A percentile compares a stretch with the other conserved stretches of the same genome.
Conservation (phyloP, 2,113 vertebrate genomes). For the Rhynchomys soricoides region DNA sequence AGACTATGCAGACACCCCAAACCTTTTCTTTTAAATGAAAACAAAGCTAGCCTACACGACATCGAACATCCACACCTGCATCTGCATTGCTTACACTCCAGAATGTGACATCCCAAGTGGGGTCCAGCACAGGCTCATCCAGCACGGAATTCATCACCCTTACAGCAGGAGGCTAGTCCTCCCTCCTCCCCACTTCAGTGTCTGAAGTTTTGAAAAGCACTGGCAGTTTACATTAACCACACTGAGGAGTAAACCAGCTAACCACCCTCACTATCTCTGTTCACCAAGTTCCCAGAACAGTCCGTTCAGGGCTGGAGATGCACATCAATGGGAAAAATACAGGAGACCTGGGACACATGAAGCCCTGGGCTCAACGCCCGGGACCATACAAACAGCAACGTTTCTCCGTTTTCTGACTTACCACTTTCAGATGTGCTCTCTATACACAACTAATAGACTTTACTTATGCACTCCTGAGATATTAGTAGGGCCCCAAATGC, state of each 20-base stretch:
- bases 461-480: constrained; percentile 38
- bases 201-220: background rate
- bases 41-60: background rate
- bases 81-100: background rate
- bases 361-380: background rate
- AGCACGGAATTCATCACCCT: background rate
- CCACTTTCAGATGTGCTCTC: constrained; percentile 34
- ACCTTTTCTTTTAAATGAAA: background rate
- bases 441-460: background rate
- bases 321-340: background rate
- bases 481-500: background rate
- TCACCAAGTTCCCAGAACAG: background rate
- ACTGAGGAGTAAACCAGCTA: background rate
- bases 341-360: background rate
- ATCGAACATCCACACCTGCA: background rate
- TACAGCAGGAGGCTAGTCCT: constrained; percentile 8
- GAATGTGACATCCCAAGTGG: background rate
- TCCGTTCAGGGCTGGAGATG: background rate
- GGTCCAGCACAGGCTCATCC: background rate
- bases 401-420: background rate
- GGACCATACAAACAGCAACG: background rate
- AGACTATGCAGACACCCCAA: background rate
- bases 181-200: background rate
- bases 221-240: background rate
- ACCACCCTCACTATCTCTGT: background rate